Percentiles rank a stretch among this genome's conserved stretches.
phyloP scores from a whole-genome alignment of 1,140 invertebrate species.

The Cotesia glomerata region DNA sequence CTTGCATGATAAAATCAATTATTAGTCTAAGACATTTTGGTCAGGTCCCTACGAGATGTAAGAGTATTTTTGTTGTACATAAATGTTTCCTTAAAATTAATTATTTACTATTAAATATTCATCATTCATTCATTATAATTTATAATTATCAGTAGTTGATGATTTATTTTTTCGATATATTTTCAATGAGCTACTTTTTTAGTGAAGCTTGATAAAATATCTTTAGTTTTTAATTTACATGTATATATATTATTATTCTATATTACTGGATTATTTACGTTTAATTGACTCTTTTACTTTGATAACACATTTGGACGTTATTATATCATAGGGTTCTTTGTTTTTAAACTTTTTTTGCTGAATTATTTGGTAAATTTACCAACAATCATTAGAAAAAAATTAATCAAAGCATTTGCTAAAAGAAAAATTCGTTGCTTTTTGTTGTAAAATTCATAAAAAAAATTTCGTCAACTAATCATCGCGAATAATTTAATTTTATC shows the following conservation, averaged over 20 bases:
- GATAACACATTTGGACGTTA: slow-evolving; percentile 4
- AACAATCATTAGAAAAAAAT: not conserved
- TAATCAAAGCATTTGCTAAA: not conserved
- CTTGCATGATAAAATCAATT: not conserved
- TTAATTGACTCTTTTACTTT: slow-evolving; percentile 20
- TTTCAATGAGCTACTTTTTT: no score
- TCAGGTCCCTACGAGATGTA: slow-evolving; percentile 32
- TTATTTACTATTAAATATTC: no score
- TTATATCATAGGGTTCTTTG: not conserved
- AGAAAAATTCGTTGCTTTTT: not conserved
- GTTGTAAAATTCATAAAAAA: not conserved
- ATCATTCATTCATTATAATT: no score
- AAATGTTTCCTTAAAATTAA: no score
- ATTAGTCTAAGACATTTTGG: slow-evolving; percentile 22
- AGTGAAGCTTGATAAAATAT: no score
- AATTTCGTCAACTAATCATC: not conserved
- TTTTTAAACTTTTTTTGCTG: not conserved
- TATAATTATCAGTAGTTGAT: no score
- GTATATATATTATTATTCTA: not conserved
- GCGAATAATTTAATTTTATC: not conserved
- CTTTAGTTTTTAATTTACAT: not conserved
- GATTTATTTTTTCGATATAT: no score
- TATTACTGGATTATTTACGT: slow-evolving; percentile 2
- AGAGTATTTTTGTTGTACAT: not conserved
- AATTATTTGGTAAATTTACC: not conserved